Percentiles rank a stretch among this genome's conserved stretches.
These are phyloP conservation scores for Meta bourneti DNA, from an alignment of 2,888 invertebrate genomes.

Conservation along the genomic window DNA sequence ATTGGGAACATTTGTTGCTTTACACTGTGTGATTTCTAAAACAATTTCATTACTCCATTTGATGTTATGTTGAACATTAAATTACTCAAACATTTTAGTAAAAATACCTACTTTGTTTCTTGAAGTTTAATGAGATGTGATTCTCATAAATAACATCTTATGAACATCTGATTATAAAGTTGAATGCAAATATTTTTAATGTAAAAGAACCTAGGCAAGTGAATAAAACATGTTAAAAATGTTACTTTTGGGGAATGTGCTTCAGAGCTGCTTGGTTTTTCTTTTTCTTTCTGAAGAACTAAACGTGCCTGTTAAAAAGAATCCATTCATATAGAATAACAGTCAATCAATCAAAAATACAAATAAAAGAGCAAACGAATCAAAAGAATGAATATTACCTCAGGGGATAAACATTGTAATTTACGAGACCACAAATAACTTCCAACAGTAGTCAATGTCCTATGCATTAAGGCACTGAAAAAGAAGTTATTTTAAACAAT, in stretches of 20 bases:
- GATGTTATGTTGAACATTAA: too few species aligned
- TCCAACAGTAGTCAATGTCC: constrained; percentile 65
- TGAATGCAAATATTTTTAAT: too few species aligned
- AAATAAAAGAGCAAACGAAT: background rate
- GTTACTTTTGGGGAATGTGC: constrained; percentile 1
- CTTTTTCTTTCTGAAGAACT: constrained; percentile 66
- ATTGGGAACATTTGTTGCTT: too few species aligned
- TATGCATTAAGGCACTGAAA: constrained; percentile 75
- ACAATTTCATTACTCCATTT: too few species aligned
- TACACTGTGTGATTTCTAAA: too few species aligned
- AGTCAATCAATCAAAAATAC: background rate
- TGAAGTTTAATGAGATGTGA: too few species aligned
- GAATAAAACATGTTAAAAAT: background rate
- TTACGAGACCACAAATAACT: constrained; percentile 75
- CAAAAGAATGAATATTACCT: constrained; percentile 47
- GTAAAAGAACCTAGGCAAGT: too few species aligned
- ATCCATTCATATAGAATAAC: background rate
- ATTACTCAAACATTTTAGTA: too few species aligned
- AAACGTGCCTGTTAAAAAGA: constrained; percentile 48
- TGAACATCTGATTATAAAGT: too few species aligned
- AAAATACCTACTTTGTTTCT: too few species aligned
- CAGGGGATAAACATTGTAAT: constrained; percentile 56
- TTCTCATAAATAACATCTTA: too few species aligned
- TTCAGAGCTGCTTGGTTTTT: constrained; percentile 45
- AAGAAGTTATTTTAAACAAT: constrained; percentile 3